These are phyloP conservation scores for Lysandra bellargus DNA, from an alignment of 2,888 invertebrate species.

Conservation along the genomic window DNA sequence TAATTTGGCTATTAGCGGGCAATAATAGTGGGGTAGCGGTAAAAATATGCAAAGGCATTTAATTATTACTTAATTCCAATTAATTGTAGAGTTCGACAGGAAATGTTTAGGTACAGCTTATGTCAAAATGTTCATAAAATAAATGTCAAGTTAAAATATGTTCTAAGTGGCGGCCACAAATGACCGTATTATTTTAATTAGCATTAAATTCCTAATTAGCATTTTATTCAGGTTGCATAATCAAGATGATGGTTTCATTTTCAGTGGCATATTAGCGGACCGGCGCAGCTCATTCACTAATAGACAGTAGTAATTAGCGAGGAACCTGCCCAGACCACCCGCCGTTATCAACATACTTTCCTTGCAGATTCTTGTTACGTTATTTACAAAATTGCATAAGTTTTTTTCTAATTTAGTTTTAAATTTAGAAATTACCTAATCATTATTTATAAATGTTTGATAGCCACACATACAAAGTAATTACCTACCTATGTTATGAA, in stretches of 20 bases:
- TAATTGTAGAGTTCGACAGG: no score
- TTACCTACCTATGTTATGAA: background rate
- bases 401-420: background rate
- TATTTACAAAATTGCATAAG: background rate
- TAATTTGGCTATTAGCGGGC: no score
- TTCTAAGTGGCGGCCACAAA: no score
- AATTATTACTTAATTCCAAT: no score
- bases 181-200: no score
- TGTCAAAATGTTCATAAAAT: no score
- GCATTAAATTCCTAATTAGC: background rate
- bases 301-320: slow-evolving; percentile 4
- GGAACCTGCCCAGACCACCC: background rate
- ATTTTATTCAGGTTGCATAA: background rate
- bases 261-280: background rate
- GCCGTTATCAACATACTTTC: background rate
- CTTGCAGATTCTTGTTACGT: background rate
- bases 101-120: no score
- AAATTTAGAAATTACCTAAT: background rate
- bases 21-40: no score
- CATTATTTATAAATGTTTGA: background rate
- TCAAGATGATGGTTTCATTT: background rate
- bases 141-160: no score
- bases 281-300: background rate
- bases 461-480: background rate
- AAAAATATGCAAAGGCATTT: no score